A percentile compares a stretch with the other conserved stretches of the same genome.
These are phyloP conservation scores for Xanthia icteritia DNA, from an alignment of 2,888 invertebrate genomes.

Conservation along the genomic window DNA sequence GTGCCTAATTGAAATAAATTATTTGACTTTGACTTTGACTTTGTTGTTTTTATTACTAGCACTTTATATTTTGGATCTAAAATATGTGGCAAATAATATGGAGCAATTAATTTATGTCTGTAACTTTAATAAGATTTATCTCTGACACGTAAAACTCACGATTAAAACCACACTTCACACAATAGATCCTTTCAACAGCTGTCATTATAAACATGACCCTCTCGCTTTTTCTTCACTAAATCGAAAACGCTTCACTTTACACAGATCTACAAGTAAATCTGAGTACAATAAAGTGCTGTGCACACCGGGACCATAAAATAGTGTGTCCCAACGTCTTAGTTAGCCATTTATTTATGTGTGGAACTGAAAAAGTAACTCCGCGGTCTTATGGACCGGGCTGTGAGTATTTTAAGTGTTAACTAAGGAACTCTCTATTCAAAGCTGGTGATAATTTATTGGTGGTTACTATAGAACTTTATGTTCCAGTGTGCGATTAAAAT, in stretches of 20 bases:
- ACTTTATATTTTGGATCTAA: not conserved
- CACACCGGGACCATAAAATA: conserved; percentile 75
- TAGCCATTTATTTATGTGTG: conserved; percentile 77
- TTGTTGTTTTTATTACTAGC: not conserved
- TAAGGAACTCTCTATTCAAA: conserved; percentile 66
- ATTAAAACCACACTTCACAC: conserved; percentile 47
- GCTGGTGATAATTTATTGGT: conserved; percentile 66
- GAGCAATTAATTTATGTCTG: not conserved
- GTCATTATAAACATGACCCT: conserved; percentile 58
- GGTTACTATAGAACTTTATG: conserved; percentile 54
- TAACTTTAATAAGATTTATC: conserved; percentile 25
- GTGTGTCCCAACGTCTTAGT: conserved; percentile 78
- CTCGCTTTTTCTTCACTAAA: conserved; percentile 59
- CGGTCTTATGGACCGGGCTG: conserved; percentile 67
- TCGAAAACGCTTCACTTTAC: conserved; percentile 62
- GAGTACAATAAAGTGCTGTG: conserved; percentile 75
- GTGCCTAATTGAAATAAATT: too few species aligned
- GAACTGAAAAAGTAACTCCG: conserved; percentile 72
- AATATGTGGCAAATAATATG: not conserved
- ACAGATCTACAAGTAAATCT: conserved; percentile 73
- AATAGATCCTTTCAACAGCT: conserved; percentile 45
- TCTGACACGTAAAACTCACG: conserved; percentile 24
- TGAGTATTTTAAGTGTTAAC: conserved; percentile 70
- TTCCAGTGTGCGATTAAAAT: conserved; percentile 51
- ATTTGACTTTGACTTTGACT: too few species aligned